Percentiles rank a stretch among this genome's conserved stretches.
These are phyloP conservation scores for Mamestra configurata DNA, from an alignment of 1,140 invertebrate genomes.

Conservation along the genomic window DNA sequence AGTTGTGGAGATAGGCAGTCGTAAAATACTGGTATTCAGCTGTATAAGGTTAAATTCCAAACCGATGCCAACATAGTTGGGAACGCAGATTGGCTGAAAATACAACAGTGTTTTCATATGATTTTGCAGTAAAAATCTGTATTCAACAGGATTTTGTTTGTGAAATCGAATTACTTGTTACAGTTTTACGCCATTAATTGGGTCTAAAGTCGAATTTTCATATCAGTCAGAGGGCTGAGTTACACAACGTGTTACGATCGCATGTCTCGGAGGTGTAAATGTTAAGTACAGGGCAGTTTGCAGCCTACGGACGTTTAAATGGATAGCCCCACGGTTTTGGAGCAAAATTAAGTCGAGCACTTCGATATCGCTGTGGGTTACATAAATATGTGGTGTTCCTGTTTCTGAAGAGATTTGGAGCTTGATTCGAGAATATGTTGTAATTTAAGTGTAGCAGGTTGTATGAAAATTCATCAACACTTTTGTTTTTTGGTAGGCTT, in stretches of 20 bases:
- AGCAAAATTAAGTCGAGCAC: conserved; percentile 47
- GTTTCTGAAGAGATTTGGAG: background rate
- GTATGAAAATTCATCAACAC: too few relatives aligned
- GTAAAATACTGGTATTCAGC: too few relatives aligned
- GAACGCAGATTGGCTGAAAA: too few relatives aligned
- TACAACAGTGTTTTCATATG: too few relatives aligned
- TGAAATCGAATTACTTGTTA: background rate
- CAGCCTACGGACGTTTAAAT: conserved; percentile 33
- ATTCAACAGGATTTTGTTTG: too few relatives aligned
- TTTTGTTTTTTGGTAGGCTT: too few relatives aligned
- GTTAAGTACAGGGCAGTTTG: conserved; percentile 51
- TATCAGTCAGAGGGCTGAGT: conserved; percentile 26
- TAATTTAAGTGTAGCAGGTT: conserved; percentile 8
- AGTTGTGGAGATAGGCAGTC: too few relatives aligned
- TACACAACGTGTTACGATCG: conserved; percentile 48
- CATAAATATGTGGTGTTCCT: conserved; percentile 31
- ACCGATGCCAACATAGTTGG: too few relatives aligned
- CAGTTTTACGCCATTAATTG: background rate
- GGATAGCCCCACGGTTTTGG: conserved; percentile 45
- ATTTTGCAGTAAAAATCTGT: too few relatives aligned
- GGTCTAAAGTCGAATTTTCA: conserved; percentile 44
- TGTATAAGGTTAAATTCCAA: too few relatives aligned
- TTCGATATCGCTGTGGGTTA: conserved; percentile 8
- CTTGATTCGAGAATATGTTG: background rate
- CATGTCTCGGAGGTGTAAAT: conserved; percentile 52